Base-by-base conservation (phyloP, 2,888 invertebrate species). In the Apotomis betuletana region DNA sequence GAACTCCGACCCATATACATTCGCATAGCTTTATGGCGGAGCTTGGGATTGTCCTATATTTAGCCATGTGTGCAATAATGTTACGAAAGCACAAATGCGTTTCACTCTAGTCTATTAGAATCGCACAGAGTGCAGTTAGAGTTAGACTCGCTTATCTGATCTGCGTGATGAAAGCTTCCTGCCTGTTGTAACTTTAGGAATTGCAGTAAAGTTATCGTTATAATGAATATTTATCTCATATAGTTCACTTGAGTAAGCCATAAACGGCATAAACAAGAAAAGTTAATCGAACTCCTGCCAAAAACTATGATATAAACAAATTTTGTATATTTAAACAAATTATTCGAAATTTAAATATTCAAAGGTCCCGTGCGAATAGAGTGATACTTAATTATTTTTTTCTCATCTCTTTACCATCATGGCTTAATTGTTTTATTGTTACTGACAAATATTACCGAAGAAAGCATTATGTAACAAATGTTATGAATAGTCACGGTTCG, bases 1-100 rank as follows among this genome's bases (percentile, higher is more conserved):
- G 27, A 27, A 27, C 27, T 79, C 77, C 89, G 88, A 85, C 91
- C 91, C 77, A 90, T 77, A 87, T 88, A 87, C 87, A 87, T 89
- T 89, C 83, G 88, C 90, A 88, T 86, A 84, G 84, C 85, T 84
- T 81, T 78, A 81, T 82, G 77, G 77, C 76, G 77, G 77, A 76
- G 79, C 75, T 83, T 83, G 83, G 81, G 84, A 85, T 86, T 87
- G 89, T 80, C 88, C 90, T 91, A 91, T 88, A 89, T 91, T 87
- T 91, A 90, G 87, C 81, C 79, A 81, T 78, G 80, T 82, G 80
- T 83, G 83, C 82, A 81, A 79, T 80, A 81, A 79, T 80, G 80
- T 88, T 90, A 84, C 87, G 87, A 88, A 87, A 87, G 79, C 79
- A 75, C 79, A 79, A 79, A 79, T 79, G 76, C 76, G 75, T 81